A percentile compares a stretch with the other conserved stretches of the same genome.
Evolutionary conservation across 2,888 invertebrate genomes (phyloP).

Genomic region (Magallana nippona): DNA sequence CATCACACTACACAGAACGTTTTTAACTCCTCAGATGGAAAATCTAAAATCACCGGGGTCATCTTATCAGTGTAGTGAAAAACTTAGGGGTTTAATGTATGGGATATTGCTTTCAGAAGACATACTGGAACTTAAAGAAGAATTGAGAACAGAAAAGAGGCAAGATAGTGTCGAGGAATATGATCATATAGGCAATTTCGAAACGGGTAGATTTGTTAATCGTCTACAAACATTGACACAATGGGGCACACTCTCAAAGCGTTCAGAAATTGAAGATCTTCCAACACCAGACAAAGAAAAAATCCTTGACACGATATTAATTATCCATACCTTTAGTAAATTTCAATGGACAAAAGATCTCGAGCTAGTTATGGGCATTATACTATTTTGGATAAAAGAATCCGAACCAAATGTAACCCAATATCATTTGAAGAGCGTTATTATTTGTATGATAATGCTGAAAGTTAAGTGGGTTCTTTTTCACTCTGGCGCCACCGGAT

Average conservation of each 20-base stretch:
- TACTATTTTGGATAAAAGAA: conserved; percentile 65
- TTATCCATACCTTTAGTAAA: neutral
- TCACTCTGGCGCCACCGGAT: neutral
- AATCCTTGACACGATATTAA: conserved; percentile 47
- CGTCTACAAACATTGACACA: conserved; percentile 51
- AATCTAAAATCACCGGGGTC: conserved; percentile 59
- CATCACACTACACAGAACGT: conserved; percentile 68
- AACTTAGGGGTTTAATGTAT: conserved; percentile 73
- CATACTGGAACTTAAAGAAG: neutral
- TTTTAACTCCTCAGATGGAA: conserved; percentile 76
- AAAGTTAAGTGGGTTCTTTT: conserved; percentile 9
- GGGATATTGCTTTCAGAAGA: conserved; percentile 61
- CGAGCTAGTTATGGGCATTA: conserved; percentile 49
- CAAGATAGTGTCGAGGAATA: conserved; percentile 73
- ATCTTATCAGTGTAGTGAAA: conserved; percentile 67
- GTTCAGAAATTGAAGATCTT: conserved; percentile 48
- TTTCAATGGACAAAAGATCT: conserved; percentile 44
- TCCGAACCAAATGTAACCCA: conserved; percentile 63
- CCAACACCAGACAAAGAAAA: conserved; percentile 38
- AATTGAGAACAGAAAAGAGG: conserved; percentile 25
- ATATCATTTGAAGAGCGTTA: conserved; percentile 56
- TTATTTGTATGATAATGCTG: conserved; percentile 55
- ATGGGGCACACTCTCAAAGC: conserved; percentile 52
- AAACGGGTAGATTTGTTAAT: conserved; percentile 59
- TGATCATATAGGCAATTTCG: conserved; percentile 62